Evolutionary conservation across 2,113 vertebrate species (phyloP), one percentile per base, ranked within the genome.

Genomic region (Mandrillus leucophaeus): DNA sequence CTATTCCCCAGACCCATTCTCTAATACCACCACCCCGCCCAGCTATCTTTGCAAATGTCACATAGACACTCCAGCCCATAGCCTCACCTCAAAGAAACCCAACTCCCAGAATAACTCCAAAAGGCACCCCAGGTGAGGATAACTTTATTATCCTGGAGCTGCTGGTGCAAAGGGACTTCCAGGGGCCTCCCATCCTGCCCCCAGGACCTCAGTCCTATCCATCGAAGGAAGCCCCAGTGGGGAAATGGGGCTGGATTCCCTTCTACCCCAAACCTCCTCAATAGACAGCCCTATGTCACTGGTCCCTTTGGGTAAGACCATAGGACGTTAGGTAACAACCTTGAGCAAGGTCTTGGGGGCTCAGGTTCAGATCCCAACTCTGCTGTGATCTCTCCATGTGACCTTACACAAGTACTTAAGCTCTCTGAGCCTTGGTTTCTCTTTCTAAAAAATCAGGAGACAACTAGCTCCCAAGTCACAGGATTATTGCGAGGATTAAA

Each of bases 21-120:
- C 79, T 38, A 66, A 23, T 0, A 35, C 76, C 18, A 1, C 8
- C 45, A 11, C 82, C 70, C 14, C 72, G 0, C 79, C 75, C 82
- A 84, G 78, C 76, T 95, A 45, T 80, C 92, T 84, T 84, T 68
- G 45, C 88, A 94, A 90, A 79, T 30, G 27, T 38, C 92, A 13
- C 25, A 22, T 13, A 61, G 30, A 35, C 45, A 35, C 57, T 55
- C 50, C 52, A 50, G 61, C 32, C 43, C 23, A 35, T 50, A 57
- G 52, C 50, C 75, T 79, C 75, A 25, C 75, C 57, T 55, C 87
- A 59, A 11, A 35, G 82, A 75, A 90, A 91, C 61, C 83, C 81
- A 40, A 66, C 50, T 94, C 83, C 81, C 88, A 86, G 38, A 96
- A 84, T 87, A 91, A 61, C 81, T 52, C 68, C 75, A n/a, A 30